phyloP scores from a whole-genome alignment of 1,140 invertebrate genomes.

The Doryteuthis pealeii region DNA sequence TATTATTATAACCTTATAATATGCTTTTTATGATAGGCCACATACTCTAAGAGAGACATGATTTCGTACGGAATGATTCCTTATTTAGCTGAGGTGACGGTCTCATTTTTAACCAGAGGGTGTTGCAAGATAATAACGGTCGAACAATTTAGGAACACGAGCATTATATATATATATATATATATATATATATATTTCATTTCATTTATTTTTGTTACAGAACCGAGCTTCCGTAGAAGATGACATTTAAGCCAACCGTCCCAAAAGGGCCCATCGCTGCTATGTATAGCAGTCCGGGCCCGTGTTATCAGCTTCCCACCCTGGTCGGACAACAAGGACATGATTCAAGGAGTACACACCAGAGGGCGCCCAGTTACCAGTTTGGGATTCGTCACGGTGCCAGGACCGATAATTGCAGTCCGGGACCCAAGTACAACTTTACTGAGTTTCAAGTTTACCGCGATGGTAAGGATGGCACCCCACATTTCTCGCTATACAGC shows the following conservation, averaged over 20 bases:
- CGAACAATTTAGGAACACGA: no score
- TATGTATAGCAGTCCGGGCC: slow-evolving; percentile 86
- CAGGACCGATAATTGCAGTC: slow-evolving; percentile 43
- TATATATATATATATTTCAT: no score
- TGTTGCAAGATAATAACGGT: no score
- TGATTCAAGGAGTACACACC: slow-evolving; percentile 56
- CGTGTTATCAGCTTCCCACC: slow-evolving; percentile 61
- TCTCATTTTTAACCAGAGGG: no score
- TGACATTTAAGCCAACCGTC: not conserved
- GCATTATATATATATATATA: no score
- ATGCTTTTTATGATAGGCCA: no score
- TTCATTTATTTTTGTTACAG: no score
- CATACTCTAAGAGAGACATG: no score
- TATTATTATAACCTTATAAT: no score
- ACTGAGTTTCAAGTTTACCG: slow-evolving; percentile 32
- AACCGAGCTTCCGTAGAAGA: not conserved
- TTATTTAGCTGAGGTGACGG: no score
- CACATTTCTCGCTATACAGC: slow-evolving; percentile 55
- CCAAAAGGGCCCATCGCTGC: slow-evolving; percentile 86
- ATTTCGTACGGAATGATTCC: no score
- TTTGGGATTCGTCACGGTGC: slow-evolving; percentile 55
- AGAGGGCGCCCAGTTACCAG: slow-evolving; percentile 49
- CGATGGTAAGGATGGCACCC: slow-evolving; percentile 56
- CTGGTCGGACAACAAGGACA: slow-evolving; percentile 54
- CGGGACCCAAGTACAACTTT: slow-evolving; percentile 31